These are phyloP conservation scores for Drosophila elegans DNA, from an alignment of 1,140 invertebrate species.

Conservation along the genomic window DNA sequence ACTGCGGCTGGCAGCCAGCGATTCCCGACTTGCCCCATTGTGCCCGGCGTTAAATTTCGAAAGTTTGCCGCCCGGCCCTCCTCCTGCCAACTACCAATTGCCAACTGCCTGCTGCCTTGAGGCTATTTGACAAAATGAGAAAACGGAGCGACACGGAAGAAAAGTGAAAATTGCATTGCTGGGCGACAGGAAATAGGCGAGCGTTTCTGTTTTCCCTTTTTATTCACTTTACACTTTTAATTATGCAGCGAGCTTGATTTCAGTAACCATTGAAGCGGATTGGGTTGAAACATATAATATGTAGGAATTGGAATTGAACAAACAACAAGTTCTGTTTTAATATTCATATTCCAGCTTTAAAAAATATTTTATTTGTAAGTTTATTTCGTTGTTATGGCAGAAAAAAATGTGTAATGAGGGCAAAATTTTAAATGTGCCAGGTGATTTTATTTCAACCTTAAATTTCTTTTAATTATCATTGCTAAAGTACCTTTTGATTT, in stretches of 20 bases:
- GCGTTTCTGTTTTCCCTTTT: conserved; percentile 40
- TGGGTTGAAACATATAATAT: conserved; percentile 2
- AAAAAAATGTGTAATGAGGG: too few species aligned
- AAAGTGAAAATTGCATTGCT: conserved; percentile 57
- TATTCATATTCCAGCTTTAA: too few species aligned
- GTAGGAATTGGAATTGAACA: not conserved
- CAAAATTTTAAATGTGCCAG: too few species aligned
- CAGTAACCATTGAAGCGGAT: conserved; percentile 8
- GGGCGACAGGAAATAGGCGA: conserved; percentile 38
- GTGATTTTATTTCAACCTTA: too few species aligned
- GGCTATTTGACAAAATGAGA: conserved; percentile 67
- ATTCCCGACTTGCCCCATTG: conserved; percentile 56
- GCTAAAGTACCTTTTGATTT: too few species aligned
- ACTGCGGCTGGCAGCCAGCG: conserved; percentile 33
- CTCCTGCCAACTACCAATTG: not conserved
- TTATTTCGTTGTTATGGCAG: too few species aligned
- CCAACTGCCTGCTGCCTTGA: conserved; percentile 28
- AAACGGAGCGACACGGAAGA: conserved; percentile 37
- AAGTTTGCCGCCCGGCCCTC: conserved; percentile 64
- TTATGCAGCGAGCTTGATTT: conserved; percentile 33
- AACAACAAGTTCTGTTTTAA: not conserved
- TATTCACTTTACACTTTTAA: conserved; percentile 24
- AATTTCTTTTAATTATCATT: too few species aligned
- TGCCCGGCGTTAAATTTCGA: conserved; percentile 80
- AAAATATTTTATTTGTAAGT: too few species aligned